Base-by-base conservation (phyloP, 2,888 invertebrate species). In the Dolichomitus sp. region DNA sequence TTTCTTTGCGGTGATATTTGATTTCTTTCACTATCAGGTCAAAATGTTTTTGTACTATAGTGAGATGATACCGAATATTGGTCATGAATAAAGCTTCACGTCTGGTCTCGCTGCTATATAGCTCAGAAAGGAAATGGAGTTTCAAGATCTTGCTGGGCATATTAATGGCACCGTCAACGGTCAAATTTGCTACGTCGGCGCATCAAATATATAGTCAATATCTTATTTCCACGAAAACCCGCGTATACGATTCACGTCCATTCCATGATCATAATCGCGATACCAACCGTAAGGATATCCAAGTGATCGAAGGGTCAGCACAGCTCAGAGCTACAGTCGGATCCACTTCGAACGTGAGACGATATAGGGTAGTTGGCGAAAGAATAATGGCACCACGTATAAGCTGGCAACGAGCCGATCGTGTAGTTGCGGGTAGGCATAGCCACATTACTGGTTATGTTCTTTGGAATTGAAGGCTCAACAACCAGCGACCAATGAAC, bases 401-500 rank as follows among this genome's bases (percentile, higher is more conserved):
- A 45, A 30, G 23, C 42, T 50, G n/a, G 69, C 42, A 12, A 52
- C 27, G 17, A 23, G 27, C 11, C 50, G 30, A 50, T 68, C 37
- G 19, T 50, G 33, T 30, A 68, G 68, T 50, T 68, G 68, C 30
- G 33, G 50, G 12, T 12, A 7, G 66, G 9, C 37, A 37, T 37
- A 37, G 37, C 9, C 37, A 9, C 37, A 37, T 37, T 37, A 37
- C 37, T 9, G 37, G 9, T 0, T 9, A 37, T 37, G 37, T 37
- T 9, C 9, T 37, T 37, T 7, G 37, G 37, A 37, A 37, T 37
- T 9, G 37, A 37, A 37, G 9, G 37, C 33, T 33, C 6, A 23
- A 33, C 50, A 66, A 65, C 74, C 77, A 84, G 61, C 50, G 70
- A 84, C 81, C 83, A 57, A 84, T 81, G 84, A 83, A 61, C 80